A percentile compares a stretch with the other conserved stretches of the same genome.
Conservation (phyloP, 2,797 vertebrate species). For the Siniperca undulata region DNA sequence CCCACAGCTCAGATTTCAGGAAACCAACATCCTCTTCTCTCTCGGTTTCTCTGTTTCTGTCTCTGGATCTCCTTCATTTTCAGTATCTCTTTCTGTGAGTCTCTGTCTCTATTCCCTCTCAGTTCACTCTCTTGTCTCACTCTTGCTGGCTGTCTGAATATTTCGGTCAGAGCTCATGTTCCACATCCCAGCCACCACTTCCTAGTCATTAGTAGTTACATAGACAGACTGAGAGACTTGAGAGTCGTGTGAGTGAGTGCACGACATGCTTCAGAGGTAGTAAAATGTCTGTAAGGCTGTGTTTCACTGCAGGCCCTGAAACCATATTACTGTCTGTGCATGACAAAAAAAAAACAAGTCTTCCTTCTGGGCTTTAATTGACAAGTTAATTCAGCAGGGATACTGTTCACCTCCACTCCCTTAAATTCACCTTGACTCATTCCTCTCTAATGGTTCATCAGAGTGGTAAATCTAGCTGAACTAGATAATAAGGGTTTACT, state of each 20-base stretch:
- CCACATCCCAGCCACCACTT: conserved; percentile 32
- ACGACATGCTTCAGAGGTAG: conserved; percentile 8
- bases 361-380: conserved; percentile 23
- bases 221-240: conserved; percentile 34
- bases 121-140: conserved; percentile 9
- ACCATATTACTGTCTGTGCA: conserved; percentile 22
- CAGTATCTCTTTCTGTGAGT: neutral
- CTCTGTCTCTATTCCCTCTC: neutral
- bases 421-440: conserved; percentile 38
- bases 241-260: conserved; percentile 52
- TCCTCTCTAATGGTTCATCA: conserved; percentile 29
- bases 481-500: conserved; percentile 20
- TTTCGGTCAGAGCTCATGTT: conserved; percentile 52
- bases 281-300: conserved; percentile 3
- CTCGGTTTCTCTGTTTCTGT: conserved; percentile 13
- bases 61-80: conserved; percentile 33
- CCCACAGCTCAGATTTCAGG: conserved; percentile 69
- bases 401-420: conserved; percentile 49
- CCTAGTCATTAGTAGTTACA: conserved; percentile 42
- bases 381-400: conserved; percentile 8
- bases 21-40: conserved; percentile 48
- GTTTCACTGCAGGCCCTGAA: conserved; percentile 35
- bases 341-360: conserved; percentile 2
- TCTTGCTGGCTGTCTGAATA: conserved; percentile 12
- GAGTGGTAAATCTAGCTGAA: conserved; percentile 38